Evolutionary conservation across 2,797 vertebrate genomes (phyloP).

Genomic region (Pangasius djambal): DNA sequence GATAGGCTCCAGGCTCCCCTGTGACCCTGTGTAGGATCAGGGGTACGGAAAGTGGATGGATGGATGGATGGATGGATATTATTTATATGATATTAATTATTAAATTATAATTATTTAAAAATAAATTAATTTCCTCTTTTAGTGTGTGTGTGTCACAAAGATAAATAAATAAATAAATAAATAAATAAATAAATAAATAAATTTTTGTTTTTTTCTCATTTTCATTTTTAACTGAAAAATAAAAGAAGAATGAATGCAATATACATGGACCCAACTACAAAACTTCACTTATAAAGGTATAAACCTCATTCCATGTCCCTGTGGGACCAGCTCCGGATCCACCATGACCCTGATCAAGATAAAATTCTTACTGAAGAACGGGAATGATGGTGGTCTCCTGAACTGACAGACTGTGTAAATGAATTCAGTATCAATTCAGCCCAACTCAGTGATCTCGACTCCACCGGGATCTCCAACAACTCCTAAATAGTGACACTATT

Average conservation of each 20-base stretch:
- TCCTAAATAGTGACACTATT: constrained; percentile 78
- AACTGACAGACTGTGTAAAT: background rate
- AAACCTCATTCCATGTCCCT: background rate
- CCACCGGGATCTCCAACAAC: constrained; percentile 63
- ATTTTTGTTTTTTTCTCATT: background rate
- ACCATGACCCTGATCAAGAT: background rate
- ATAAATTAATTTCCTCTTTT: background rate
- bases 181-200: no score
- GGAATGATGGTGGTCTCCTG: no score
- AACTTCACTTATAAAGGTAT: background rate
- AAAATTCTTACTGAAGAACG: background rate
- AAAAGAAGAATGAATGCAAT: no score
- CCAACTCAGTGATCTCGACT: constrained; percentile 32
- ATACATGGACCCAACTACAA: background rate
- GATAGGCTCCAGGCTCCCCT: no score
- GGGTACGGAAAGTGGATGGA: no score
- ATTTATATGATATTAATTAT: background rate
- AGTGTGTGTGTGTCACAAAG: background rate
- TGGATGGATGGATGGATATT: no score
- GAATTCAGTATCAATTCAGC: constrained; percentile 2
- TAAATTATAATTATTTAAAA: background rate
- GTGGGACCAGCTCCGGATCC: background rate
- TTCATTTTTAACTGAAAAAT: background rate
- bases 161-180: no score
- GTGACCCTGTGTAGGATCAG: no score